These are phyloP conservation scores for Microtus montanus DNA, from an alignment of 2,113 vertebrate species.

Conservation along the genomic window DNA sequence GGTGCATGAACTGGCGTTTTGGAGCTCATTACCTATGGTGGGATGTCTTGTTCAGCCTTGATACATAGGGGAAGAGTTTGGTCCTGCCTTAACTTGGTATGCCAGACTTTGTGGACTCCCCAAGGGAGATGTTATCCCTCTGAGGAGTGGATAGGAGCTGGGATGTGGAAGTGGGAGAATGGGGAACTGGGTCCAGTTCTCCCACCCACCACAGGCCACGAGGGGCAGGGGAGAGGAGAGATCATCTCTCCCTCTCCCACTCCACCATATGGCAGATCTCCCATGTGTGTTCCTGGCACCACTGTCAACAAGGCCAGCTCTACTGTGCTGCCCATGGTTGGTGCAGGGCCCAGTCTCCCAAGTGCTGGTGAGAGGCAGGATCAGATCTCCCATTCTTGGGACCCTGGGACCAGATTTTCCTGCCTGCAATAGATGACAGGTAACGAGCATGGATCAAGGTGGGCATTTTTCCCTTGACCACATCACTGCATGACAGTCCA, in stretches of 20 bases:
- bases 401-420: not conserved
- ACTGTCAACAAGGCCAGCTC: not conserved
- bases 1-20: too few species aligned
- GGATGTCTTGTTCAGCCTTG: too few species aligned
- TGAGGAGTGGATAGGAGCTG: too few species aligned
- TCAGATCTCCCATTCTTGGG: not conserved
- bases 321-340: not conserved
- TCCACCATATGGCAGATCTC: not conserved
- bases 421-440: not conserved
- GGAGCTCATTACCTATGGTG: too few species aligned
- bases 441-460: not conserved
- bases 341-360: not conserved
- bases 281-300: too few species aligned
- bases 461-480: not conserved
- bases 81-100: too few species aligned
- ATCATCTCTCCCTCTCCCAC: not conserved
- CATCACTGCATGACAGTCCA: not conserved
- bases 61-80: too few species aligned
- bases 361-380: not conserved
- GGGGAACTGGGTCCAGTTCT: not conserved
- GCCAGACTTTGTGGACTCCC: too few species aligned
- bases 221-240: not conserved
- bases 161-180: too few species aligned
- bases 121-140: too few species aligned
- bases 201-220: not conserved